Percentiles rank a stretch among this genome's conserved stretches.
These are phyloP conservation scores for Melanotaenia parkinsoni DNA, from an alignment of 2,797 vertebrate genomes.

Conservation along the genomic window DNA sequence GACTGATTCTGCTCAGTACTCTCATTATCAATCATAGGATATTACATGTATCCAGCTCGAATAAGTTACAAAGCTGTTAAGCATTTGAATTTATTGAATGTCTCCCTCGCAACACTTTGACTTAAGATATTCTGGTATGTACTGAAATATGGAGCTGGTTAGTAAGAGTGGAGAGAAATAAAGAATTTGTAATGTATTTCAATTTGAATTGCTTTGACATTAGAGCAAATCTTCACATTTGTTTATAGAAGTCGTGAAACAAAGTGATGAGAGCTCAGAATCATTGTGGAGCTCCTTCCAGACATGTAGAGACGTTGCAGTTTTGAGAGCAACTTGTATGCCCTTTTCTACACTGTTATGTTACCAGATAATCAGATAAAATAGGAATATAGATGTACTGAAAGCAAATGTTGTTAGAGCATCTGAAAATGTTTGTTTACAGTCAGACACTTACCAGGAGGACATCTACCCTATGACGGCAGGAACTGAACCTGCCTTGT, in stretches of 20 bases:
- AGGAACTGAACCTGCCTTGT: conserved; percentile 91
- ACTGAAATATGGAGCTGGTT: background rate
- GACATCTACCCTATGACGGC: conserved; percentile 99
- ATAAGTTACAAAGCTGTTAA: background rate
- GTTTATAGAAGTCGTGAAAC: background rate
- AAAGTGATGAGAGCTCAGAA: background rate
- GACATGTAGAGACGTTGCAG: background rate
- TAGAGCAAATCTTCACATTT: background rate
- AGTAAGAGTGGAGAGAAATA: conserved; percentile 8
- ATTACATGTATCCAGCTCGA: background rate
- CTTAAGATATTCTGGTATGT: background rate
- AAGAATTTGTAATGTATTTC: background rate
- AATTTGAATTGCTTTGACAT: background rate
- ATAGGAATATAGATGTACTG: background rate
- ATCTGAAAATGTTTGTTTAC: conserved; percentile 42
- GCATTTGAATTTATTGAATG: conserved; percentile 5
- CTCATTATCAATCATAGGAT: background rate
- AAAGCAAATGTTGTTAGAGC: background rate
- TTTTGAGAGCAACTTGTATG: background rate
- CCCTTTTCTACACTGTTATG: background rate
- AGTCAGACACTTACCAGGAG: conserved; percentile 99
- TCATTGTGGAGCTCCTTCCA: background rate
- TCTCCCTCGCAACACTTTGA: background rate
- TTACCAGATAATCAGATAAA: background rate
- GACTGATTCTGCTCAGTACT: background rate